Percentiles rank a stretch among this genome's conserved stretches.
phyloP scores from a whole-genome alignment of 1,140 invertebrate species.

The Panagrolaimus sp. region DNA sequence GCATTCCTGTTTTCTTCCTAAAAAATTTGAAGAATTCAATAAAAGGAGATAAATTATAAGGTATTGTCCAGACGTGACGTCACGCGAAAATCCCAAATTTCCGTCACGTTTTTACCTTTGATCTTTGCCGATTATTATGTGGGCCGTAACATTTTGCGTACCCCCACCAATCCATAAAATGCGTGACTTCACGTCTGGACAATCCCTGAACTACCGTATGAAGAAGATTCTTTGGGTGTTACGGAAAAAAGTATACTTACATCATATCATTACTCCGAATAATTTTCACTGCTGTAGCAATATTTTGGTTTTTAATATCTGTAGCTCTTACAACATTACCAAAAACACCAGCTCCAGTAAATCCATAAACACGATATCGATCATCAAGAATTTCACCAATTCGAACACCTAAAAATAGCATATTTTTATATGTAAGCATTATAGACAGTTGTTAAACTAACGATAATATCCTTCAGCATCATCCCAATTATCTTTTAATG shows the following conservation, averaged over 20 bases:
- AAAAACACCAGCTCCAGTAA: constrained; percentile 97
- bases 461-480: constrained; percentile 97
- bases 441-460: constrained; percentile 52
- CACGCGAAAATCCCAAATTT: too few relatives aligned
- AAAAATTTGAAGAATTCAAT: constrained; percentile 35
- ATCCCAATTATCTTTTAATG: constrained; percentile 96
- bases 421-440: neutral
- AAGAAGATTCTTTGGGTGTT: too few relatives aligned
- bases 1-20: constrained; percentile 94
- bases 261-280: constrained; percentile 99
- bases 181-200: too few relatives aligned
- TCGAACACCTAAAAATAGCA: constrained; percentile 70
- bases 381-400: constrained; percentile 89
- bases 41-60: neutral
- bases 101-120: too few relatives aligned
- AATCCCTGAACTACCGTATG: too few relatives aligned
- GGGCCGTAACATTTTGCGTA: too few relatives aligned
- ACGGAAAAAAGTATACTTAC: constrained; percentile 74
- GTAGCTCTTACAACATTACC: constrained; percentile 91
- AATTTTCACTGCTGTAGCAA: constrained; percentile 98
- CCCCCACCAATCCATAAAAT: too few relatives aligned
- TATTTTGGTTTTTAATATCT: constrained; percentile 76
- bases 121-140: too few relatives aligned
- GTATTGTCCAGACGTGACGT: too few relatives aligned
- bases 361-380: constrained; percentile 87